Evolutionary conservation across 1,140 invertebrate genomes (phyloP), one percentile per base, ranked within the genome.

Genomic region (Octopus sinensis): DNA sequence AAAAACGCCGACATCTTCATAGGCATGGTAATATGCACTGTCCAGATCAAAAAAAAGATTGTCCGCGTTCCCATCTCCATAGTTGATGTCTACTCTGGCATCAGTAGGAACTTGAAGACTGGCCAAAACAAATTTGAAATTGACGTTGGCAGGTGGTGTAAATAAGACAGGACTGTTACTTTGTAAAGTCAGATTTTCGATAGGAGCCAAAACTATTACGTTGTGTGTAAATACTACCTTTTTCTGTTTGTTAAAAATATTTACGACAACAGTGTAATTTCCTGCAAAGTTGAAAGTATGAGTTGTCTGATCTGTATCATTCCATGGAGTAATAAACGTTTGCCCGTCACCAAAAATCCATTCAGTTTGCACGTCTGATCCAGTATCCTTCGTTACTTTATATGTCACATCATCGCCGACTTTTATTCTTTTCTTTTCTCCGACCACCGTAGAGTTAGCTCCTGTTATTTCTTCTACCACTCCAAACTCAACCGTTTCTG

Each of bases 201-300:
- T 85, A 0, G 85, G 82, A 6, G 84, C 82, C 10, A 85, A 84
- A n/a, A 86, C 85, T 12, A 86, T 53, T 4, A 88, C 54, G 12
- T 76, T 71, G 51, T 83, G 82, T 6, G 54, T 81, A 17, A 84
- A 81, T 4, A 62, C 81, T 10, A 84, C 82, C 1, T 86, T 83
- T 7, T 83, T 86, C 9, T 87, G 86, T 51, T 81, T 62, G 79
- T 90, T 90, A 43, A 78, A 84, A 71, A 88, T 84, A 12, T 79
- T 83, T 9, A 87, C 85, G 12, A 53, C 82, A 6, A 89, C 83
- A 54, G 81, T 82, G 54, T 84, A 89, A n/a, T 78, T 56, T 4
- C 86, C 88, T 17, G 85, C 84, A 10, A 80, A 81, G 23, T 73
- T 53, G 78, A 86, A 90, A 10, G 51, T 81, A 81, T 89, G 87